phyloP scores from a whole-genome alignment of 2,113 vertebrate genomes.

The Tachycineta bicolor region DNA sequence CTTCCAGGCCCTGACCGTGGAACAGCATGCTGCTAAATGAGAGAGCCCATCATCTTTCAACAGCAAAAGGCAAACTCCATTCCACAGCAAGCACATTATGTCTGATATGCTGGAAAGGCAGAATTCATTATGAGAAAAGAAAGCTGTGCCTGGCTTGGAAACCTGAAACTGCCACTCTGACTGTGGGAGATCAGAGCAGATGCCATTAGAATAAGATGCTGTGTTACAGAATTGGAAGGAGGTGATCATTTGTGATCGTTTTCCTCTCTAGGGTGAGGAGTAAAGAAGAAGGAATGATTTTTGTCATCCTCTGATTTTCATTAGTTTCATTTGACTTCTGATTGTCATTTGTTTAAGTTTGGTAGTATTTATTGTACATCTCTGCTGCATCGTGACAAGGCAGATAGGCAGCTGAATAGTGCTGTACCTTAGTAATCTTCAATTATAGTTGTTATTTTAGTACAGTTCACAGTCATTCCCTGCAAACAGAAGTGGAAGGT shows the following conservation, averaged over 20 bases:
- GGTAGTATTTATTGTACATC: not conserved
- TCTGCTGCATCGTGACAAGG: not conserved
- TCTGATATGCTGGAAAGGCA: not conserved
- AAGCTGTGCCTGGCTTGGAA: not conserved
- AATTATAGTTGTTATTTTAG: not conserved
- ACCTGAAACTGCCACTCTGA: not conserved
- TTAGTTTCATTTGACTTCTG: not conserved
- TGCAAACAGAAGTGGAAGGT: not conserved
- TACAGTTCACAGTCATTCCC: not conserved
- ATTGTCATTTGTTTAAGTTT: not conserved
- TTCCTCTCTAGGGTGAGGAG: not conserved
- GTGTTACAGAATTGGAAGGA: not conserved
- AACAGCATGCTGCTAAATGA: not conserved
- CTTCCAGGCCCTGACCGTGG: not conserved
- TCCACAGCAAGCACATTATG: not conserved
- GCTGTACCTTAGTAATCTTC: not conserved
- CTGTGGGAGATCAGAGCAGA: not conserved
- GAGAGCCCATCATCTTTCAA: not conserved
- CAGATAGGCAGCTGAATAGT: not conserved
- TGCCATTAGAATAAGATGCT: not conserved
- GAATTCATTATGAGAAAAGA: not conserved
- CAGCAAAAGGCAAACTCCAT: not conserved
- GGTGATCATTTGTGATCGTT: rapidly evolving
- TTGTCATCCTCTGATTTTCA: not conserved
- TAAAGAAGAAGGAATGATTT: not conserved